A percentile compares a stretch with the other conserved stretches of the same genome.
phyloP scores from a whole-genome alignment of 2,888 invertebrate species.

The Drosophila hamatofila region DNA sequence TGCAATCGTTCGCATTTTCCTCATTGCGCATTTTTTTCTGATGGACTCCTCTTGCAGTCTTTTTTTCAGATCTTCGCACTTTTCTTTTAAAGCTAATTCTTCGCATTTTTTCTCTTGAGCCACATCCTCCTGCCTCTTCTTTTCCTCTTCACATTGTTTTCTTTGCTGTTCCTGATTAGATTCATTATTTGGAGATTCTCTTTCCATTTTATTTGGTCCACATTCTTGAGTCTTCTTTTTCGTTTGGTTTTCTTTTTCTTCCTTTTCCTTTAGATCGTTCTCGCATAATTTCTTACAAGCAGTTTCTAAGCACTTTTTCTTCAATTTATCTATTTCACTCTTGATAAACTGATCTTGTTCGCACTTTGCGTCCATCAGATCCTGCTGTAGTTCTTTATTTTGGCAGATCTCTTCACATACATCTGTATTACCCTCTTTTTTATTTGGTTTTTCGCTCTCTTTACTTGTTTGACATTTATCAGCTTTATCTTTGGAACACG shows the following conservation, averaged over 20 bases:
- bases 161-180: neutral
- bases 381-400: neutral
- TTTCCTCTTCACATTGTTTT: neutral
- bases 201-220: neutral
- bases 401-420: neutral
- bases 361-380: neutral
- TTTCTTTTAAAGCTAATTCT: neutral
- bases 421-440: too few species aligned
- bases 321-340: conserved; percentile 3
- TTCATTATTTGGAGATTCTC: neutral
- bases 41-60: neutral
- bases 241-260: neutral
- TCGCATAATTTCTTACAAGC: neutral
- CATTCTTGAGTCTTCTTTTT: neutral
- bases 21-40: neutral
- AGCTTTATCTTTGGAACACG: neutral
- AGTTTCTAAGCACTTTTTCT: neutral
- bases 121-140: neutral
- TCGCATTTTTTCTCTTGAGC: neutral
- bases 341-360: conserved; percentile 9
- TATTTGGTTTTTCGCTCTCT: neutral
- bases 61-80: neutral
- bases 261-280: neutral
- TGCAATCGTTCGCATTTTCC: neutral
- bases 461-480: too few species aligned